Conservation (phyloP, 2,113 vertebrate genomes). For the Oreochromis tanganicae region DNA sequence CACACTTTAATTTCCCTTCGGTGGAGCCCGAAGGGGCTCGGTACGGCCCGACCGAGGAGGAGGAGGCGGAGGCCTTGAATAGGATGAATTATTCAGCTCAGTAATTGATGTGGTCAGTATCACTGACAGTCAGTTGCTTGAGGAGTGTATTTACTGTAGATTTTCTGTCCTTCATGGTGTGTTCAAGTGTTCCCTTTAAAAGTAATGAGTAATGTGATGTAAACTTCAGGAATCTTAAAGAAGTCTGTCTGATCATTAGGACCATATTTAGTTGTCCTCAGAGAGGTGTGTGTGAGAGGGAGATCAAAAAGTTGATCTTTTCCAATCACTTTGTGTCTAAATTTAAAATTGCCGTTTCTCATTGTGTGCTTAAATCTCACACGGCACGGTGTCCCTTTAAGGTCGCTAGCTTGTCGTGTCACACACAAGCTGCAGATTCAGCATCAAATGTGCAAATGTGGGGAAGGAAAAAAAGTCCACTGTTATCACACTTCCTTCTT, state of each 20-base stretch:
- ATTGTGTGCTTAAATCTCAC: background rate
- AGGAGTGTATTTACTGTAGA: no score
- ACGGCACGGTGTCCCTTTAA: slow-evolving; percentile 6
- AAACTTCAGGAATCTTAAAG: background rate
- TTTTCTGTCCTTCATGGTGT: background rate
- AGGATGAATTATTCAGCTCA: background rate
- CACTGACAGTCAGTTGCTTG: no score
- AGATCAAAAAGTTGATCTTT: background rate
- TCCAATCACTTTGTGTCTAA: background rate
- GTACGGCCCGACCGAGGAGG: fast-evolving
- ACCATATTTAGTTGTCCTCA: background rate
- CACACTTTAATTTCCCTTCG: background rate
- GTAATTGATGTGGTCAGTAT: background rate
- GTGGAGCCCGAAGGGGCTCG: background rate
- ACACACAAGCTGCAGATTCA: background rate
- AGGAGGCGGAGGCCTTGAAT: background rate
- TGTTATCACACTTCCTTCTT: background rate
- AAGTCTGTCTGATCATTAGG: background rate
- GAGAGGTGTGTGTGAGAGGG: background rate
- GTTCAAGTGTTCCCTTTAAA: background rate
- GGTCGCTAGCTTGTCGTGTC: slow-evolving; percentile 31
- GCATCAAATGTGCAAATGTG: background rate
- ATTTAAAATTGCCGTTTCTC: background rate
- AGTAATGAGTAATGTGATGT: background rate
- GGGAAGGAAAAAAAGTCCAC: background rate